These are phyloP conservation scores for Haliclystus octoradiatus DNA, from an alignment of 30 jellyfish, hydroid and myxozoan species.

Conservation along the genomic window DNA sequence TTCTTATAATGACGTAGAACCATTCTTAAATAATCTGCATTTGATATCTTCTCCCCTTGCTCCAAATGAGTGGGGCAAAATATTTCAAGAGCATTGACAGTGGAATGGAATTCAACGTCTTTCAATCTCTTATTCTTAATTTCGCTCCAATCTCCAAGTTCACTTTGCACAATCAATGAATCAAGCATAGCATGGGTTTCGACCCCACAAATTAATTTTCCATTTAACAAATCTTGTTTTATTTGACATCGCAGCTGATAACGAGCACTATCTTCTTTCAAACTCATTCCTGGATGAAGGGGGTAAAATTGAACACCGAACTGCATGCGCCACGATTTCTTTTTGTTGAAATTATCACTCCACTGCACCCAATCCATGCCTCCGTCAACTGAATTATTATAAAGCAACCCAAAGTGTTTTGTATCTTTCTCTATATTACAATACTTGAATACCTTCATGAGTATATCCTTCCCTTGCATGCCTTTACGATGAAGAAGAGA, in stretches of 20 bases:
- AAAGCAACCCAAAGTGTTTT: constrained; percentile 48
- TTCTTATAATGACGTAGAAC: constrained; percentile 18
- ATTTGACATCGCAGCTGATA: constrained; percentile 34
- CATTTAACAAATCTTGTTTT: constrained; percentile 33
- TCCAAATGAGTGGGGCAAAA: constrained; percentile 39
- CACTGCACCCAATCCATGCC: constrained; percentile 61
- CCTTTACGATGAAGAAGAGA: too few relatives aligned
- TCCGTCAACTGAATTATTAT: constrained; percentile 55
- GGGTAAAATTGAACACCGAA: constrained; percentile 47
- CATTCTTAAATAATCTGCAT: constrained; percentile 12
- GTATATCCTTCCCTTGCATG: neutral
- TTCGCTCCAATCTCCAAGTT: constrained; percentile 32
- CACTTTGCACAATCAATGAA: constrained; percentile 37
- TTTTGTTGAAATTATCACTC: constrained; percentile 13
- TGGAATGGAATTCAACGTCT: constrained; percentile 7
- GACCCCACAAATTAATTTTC: constrained; percentile 51
- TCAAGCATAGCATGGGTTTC: constrained; percentile 55
- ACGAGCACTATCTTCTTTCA: constrained; percentile 27
- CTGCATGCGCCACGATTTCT: constrained; percentile 13
- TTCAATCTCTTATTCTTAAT: constrained; percentile 17
- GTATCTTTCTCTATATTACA: constrained; percentile 9
- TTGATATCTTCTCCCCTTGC: constrained; percentile 22
- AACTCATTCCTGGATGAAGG: constrained; percentile 42
- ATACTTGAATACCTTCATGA: neutral
- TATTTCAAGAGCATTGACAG: constrained; percentile 29